phyloP scores from a whole-genome alignment of 2,888 invertebrate genomes.

The Pardosa pseudoannulata region DNA sequence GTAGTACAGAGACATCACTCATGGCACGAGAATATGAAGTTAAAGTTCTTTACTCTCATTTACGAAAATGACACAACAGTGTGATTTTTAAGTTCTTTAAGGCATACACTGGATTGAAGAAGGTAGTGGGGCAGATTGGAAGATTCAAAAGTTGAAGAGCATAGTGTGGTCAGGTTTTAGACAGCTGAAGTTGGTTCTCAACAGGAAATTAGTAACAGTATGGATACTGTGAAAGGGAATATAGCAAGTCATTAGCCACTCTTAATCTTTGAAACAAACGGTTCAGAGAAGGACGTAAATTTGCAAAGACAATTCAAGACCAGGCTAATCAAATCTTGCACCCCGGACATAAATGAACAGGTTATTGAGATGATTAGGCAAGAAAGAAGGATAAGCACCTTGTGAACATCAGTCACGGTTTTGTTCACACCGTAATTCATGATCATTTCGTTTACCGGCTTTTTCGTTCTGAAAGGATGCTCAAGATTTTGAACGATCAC shows the following conservation, averaged over 20 bases:
- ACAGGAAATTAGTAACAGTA: conserved; percentile 12
- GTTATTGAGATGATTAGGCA: conserved; percentile 1
- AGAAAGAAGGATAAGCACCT: neutral
- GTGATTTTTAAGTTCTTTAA: neutral
- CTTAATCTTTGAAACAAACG: neutral
- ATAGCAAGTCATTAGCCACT: conserved; percentile 22
- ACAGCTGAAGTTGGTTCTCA: conserved; percentile 31
- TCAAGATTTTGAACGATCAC: neutral
- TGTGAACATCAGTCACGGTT: conserved; percentile 7
- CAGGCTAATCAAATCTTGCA: neutral
- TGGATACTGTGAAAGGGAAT: neutral
- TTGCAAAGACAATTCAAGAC: conserved; percentile 13
- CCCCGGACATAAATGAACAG: conserved; percentile 3
- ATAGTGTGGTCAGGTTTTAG: conserved; percentile 24
- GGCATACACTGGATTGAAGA: conserved; percentile 21
- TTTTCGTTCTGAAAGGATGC: neutral
- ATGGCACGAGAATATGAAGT: too few relatives aligned
- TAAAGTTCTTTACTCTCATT: too few relatives aligned
- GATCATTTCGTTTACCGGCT: conserved; percentile 15
- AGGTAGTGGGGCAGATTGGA: conserved; percentile 2
- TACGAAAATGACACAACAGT: neutral
- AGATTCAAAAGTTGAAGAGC: conserved; percentile 17
- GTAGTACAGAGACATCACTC: too few relatives aligned
- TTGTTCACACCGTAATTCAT: conserved; percentile 17
- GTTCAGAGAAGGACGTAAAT: conserved; percentile 3